These are phyloP conservation scores for Desmophyllum pertusum DNA, from an alignment of 92 coral and sea anemone genomes.

Conservation along the genomic window DNA sequence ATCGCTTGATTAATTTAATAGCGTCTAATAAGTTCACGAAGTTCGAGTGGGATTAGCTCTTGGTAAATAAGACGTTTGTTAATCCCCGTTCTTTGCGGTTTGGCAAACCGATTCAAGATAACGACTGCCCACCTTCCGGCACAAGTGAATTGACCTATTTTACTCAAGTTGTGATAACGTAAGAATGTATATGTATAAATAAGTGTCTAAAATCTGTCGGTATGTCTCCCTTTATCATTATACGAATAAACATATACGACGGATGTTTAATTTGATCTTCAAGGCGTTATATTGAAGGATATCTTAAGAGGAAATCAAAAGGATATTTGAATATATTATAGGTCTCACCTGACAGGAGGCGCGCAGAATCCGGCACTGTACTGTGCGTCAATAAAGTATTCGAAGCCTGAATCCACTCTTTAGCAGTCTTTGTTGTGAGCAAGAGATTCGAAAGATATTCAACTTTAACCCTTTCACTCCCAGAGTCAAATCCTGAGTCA, in stretches of 20 bases:
- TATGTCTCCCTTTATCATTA: background rate
- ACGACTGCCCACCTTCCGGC: background rate
- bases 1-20: background rate
- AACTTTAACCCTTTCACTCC: too few relatives aligned
- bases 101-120: background rate
- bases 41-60: background rate
- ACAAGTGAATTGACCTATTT: background rate
- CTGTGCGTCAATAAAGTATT: background rate
- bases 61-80: background rate
- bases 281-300: background rate
- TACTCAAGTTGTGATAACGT: background rate
- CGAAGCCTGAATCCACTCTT: background rate
- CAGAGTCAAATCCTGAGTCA: too few relatives aligned
- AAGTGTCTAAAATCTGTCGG: too few relatives aligned
- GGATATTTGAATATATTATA: too few relatives aligned
- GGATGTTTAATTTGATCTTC: background rate
- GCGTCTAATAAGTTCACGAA: background rate
- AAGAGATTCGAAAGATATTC: too few relatives aligned
- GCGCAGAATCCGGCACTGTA: background rate
- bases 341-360: background rate
- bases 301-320: background rate
- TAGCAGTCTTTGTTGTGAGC: background rate
- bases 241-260: background rate
- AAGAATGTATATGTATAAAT: background rate
- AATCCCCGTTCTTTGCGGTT: background rate